Base-by-base conservation (phyloP, 2,888 invertebrate genomes). In the Drosophila aldrichi region DNA sequence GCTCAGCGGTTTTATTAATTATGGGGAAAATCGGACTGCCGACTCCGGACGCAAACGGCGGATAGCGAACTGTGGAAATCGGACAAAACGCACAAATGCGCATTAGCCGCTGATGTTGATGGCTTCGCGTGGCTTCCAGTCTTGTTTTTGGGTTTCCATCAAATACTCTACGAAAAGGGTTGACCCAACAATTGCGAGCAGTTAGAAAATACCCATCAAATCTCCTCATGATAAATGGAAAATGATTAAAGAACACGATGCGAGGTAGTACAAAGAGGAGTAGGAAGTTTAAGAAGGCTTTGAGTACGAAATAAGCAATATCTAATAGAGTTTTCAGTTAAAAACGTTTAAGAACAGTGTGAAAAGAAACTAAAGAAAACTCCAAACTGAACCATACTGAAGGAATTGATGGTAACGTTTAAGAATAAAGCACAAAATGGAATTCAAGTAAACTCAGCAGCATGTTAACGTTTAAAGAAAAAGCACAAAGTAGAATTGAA, bases 51-150 rank as follows among this genome's bases (percentile, higher is more conserved):
- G 41, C 44, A 29, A 29, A 40, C 29, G 1, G n/a, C 18, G 18
- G 32, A 36, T 12, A 12, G 29, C 38, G 81, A 78, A 84, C 86
- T 83, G 74, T 69, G 65, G 56, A 67, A 59, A 58, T 51, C 49
- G 32, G 46, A 44, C 38, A 41, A 40, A 46, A 55, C 10, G 25
- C 41, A 67, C 67, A 70, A 78, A 77, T 66, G 59, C 83, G 71
- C 85, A 84, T 84, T 85, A 85, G 84, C 25, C 65, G 71, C 59
- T 84, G 77, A 84, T 82, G 83, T 83, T 84, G 86, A 86, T 83
- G 83, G 80, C 70, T 70, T 48, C 63, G 59, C 51, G 70, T 74
- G 84, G 84, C 84, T 84, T 84, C 84, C 77, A 86, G 84, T 84
- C 84, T 84, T 85, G 70, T 56, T 72, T 77, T 74, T 60, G 14